phyloP scores from a whole-genome alignment of 2,888 invertebrate genomes.

The Yponomeuta plumbellus region DNA sequence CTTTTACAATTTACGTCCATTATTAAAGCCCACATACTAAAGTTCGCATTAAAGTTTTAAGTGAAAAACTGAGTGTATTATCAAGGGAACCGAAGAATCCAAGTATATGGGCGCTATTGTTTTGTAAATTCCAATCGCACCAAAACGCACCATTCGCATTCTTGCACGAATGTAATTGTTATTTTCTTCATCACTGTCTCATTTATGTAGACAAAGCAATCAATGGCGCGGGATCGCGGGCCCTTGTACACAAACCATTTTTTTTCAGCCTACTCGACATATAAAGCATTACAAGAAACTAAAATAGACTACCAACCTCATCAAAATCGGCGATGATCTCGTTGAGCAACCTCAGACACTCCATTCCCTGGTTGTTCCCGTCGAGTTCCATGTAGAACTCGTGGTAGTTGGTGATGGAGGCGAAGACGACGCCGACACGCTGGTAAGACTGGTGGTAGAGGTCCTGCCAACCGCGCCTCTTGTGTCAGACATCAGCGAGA shows the following conservation, averaged over 20 bases:
- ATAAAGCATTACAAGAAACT: too few species aligned
- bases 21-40: neutral
- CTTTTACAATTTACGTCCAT: neutral
- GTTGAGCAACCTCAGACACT: conserved; percentile 90
- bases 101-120: neutral
- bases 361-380: conserved; percentile 93
- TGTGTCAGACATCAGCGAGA: conserved; percentile 23
- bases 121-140: too few species aligned
- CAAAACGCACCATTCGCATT: too few species aligned
- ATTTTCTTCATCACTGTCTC: too few species aligned
- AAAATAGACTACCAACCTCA: conserved; percentile 69
- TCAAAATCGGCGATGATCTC: conserved; percentile 97
- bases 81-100: neutral
- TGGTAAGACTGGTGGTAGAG: conserved; percentile 95
- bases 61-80: neutral
- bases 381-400: conserved; percentile 96
- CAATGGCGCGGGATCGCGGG: too few species aligned
- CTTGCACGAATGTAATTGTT: too few species aligned
- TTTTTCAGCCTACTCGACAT: too few species aligned
- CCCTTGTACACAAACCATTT: too few species aligned
- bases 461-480: conserved; percentile 71
- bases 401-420: conserved; percentile 94
- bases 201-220: too few species aligned
- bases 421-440: conserved; percentile 93
- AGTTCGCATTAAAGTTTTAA: too few species aligned